Evolutionary conservation across 1,140 invertebrate species (phyloP), one percentile per base, ranked within the genome.

Genomic region (Globodera rostochiensis): DNA sequence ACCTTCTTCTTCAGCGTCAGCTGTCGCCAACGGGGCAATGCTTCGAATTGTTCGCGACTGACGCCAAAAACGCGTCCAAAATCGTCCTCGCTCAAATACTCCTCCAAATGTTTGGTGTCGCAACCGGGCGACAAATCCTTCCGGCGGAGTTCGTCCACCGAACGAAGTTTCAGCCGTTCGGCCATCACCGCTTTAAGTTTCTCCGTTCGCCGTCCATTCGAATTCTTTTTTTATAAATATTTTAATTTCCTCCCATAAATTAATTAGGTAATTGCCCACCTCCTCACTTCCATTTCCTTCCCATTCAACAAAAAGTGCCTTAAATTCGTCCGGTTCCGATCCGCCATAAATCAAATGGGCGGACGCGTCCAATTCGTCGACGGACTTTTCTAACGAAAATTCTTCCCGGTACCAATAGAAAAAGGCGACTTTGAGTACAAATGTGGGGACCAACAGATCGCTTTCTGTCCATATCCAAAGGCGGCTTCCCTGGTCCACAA

Each of bases 241-340:
- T 73, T 36, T 13, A 46, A 19, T 57, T 36, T 67, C 36, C 19
- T 19, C 19, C 25, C 15, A 13, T 21, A 11, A 19, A 13, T 53
- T 45, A 36, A 3, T 36, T 3, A n/a, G n/a, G n/a, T n/a, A 36
- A 36, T 36, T 3, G 36, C 36, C 36, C 36, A 36, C 36, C 36
- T 36, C 25, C 25, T 36, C 36, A 36, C 1, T 36, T 36, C 36
- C 36, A 36, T 3, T 36, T 36, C 36, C 36, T 36, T 36, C 36
- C 36, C 36, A 85, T 64, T 47, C 67, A 7, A 76, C 76, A 75
- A 85, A 85, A 50, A 85, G 71, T 6, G 84, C 84, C 67, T 86
- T 85, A 47, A 85, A 85, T 36, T 83, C 84, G 70, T 79, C 67
- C 46, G 84, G 84, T 66, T 85, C 84, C n/a, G 60, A 45, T 15